Evolutionary conservation across 1,140 invertebrate species (phyloP).

Genomic region (Lepidurus couesii): DNA sequence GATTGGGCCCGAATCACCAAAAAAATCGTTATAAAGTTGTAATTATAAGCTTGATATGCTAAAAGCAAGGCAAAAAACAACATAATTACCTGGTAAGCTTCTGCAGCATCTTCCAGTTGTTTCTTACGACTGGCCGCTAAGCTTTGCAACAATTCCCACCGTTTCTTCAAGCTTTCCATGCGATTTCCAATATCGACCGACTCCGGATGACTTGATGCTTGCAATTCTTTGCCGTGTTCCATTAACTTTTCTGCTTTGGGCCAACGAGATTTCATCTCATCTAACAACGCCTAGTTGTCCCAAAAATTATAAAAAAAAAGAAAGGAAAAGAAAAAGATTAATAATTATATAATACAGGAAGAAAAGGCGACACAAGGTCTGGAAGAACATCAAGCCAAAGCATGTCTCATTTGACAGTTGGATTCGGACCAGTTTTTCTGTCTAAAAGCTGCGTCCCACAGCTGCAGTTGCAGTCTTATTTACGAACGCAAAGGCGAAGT

Average conservation of each 20-base stretch:
- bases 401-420: too few species aligned
- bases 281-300: constrained; percentile 59
- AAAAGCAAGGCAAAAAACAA: not conserved
- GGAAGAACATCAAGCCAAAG: too few species aligned
- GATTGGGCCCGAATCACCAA: not conserved
- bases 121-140: constrained; percentile 73
- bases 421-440: not conserved
- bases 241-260: constrained; percentile 72
- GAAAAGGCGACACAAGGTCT: too few species aligned
- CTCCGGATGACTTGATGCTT: constrained; percentile 68
- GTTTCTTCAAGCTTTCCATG: constrained; percentile 71
- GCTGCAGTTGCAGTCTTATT: not conserved
- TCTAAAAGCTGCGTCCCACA: not conserved
- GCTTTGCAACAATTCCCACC: constrained; percentile 79
- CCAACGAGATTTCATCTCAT: constrained; percentile 81
- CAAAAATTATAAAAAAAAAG: constrained; percentile 29
- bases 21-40: not conserved
- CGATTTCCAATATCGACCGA: constrained; percentile 67
- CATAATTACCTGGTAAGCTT: constrained; percentile 70
- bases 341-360: too few species aligned
- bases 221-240: constrained; percentile 63
- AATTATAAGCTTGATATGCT: not conserved
- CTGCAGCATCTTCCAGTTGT: constrained; percentile 85
- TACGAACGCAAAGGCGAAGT: not conserved
- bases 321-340: too few species aligned